Conservation (phyloP, 2,888 invertebrate species). For the Agonopterix alstromeriana region DNA sequence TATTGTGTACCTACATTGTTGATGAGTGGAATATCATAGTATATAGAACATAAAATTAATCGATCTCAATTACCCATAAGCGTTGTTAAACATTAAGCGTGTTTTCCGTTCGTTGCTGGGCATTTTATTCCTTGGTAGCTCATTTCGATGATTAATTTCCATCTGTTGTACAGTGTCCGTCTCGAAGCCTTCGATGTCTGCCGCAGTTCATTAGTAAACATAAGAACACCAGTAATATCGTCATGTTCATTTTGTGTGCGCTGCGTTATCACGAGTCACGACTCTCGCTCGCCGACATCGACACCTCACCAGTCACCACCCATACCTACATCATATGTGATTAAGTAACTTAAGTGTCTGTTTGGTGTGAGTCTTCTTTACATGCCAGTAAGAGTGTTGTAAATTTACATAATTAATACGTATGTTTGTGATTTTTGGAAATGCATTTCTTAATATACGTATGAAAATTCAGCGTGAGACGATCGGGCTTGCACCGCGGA, state of each 20-base stretch:
- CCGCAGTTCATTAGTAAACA: slow-evolving; percentile 12
- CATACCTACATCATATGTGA: slow-evolving; percentile 30
- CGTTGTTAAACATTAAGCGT: slow-evolving; percentile 52
- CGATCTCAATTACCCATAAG: slow-evolving; percentile 73
- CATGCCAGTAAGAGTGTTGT: slow-evolving; percentile 62
- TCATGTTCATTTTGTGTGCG: slow-evolving; percentile 9
- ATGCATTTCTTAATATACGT: slow-evolving; percentile 71
- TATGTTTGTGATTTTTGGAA: slow-evolving; percentile 63
- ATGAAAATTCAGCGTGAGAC: slow-evolving; percentile 46
- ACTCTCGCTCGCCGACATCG: slow-evolving; percentile 23
- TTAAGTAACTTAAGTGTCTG: slow-evolving; percentile 50
- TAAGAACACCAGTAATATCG: slow-evolving; percentile 26
- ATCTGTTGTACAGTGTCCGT: slow-evolving; percentile 40
- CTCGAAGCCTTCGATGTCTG: slow-evolving; percentile 35
- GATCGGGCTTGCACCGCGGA: slow-evolving; percentile 68
- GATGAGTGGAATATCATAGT: slow-evolving; percentile 55
- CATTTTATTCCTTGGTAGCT: slow-evolving; percentile 25
- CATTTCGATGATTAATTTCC: slow-evolving; percentile 15
- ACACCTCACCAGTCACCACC: slow-evolving; percentile 36
- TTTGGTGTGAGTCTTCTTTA: slow-evolving; percentile 68
- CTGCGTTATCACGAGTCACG: slow-evolving; percentile 6
- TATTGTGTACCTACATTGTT: slow-evolving; percentile 65
- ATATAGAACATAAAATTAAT: slow-evolving; percentile 62
- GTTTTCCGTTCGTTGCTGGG: slow-evolving; percentile 33
- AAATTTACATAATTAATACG: slow-evolving; percentile 48